A percentile compares a stretch with the other conserved stretches of the same genome.
These are phyloP conservation scores for Noctilio leporinus DNA, from an alignment of 2,113 vertebrate genomes.

Conservation along the genomic window DNA sequence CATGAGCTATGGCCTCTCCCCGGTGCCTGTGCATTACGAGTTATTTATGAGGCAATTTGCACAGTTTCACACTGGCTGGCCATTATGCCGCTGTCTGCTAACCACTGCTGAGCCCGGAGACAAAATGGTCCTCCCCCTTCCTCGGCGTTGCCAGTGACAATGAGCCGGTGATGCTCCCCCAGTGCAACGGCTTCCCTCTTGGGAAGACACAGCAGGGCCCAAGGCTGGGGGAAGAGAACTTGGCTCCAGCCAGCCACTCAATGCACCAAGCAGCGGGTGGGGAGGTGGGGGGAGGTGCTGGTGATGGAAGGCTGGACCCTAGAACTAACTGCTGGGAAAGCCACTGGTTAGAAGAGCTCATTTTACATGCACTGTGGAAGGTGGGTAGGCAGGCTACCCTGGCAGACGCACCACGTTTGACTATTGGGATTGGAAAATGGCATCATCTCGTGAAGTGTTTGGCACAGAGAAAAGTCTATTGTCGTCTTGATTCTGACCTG, in stretches of 20 bases:
- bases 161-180: background rate
- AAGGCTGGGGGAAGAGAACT: background rate
- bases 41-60: conserved; percentile 83
- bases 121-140: conserved; percentile 41
- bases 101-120: conserved; percentile 56
- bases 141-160: background rate
- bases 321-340: background rate
- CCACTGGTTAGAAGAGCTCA: background rate
- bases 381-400: background rate
- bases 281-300: background rate
- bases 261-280: no score
- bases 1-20: conserved; percentile 69
- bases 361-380: background rate
- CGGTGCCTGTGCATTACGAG: conserved; percentile 73
- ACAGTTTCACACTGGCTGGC: conserved; percentile 78
- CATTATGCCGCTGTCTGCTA: conserved; percentile 76
- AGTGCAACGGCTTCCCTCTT: background rate
- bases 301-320: background rate
- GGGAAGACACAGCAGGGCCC: background rate
- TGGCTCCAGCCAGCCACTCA: background rate
- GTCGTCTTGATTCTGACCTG: background rate
- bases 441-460: background rate
- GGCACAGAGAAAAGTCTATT: background rate
- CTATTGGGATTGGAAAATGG: background rate
- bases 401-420: background rate